Evolutionary conservation across 2,797 vertebrate genomes (phyloP).

Genomic region (Tadarida brasiliensis): DNA sequence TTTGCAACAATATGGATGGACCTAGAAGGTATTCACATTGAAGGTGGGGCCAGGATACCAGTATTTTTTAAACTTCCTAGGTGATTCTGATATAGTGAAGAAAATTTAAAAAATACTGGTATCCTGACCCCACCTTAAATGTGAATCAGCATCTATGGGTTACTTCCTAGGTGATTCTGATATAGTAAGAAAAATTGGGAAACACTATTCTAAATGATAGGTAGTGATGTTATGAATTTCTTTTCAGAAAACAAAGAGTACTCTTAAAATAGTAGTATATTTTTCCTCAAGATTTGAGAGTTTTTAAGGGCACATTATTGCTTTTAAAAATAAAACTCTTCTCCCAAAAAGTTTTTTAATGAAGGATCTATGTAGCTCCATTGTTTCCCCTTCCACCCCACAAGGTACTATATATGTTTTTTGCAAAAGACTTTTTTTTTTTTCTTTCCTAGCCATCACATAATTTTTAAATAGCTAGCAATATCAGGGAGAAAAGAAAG

Average conservation of each 20-base stretch:
- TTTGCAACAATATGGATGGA: background rate
- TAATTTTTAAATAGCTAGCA: constrained; percentile 21
- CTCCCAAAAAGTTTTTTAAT: background rate
- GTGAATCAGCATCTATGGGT: too few relatives aligned
- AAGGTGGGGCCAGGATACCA: background rate
- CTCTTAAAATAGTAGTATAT: background rate
- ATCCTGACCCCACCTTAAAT: too few relatives aligned
- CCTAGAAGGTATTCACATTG: background rate
- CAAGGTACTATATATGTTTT: background rate
- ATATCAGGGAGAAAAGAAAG: background rate
- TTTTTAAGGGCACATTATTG: background rate
- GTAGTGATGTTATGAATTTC: background rate
- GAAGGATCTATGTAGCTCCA: background rate
- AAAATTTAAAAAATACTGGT: background rate
- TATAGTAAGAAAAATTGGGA: constrained; percentile 6
- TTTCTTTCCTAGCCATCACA: background rate
- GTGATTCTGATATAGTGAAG: background rate
- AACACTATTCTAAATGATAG: background rate
- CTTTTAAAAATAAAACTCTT: constrained; percentile 7
- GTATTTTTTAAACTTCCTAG: background rate
- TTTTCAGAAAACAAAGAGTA: background rate
- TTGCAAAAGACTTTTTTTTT: background rate
- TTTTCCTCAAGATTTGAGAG: background rate
- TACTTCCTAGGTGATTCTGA: background rate
- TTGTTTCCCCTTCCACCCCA: rapidly evolving